Evolutionary conservation across 2,113 vertebrate genomes (phyloP), one percentile per base, ranked within the genome.

Genomic region (Crotalus helleri): DNA sequence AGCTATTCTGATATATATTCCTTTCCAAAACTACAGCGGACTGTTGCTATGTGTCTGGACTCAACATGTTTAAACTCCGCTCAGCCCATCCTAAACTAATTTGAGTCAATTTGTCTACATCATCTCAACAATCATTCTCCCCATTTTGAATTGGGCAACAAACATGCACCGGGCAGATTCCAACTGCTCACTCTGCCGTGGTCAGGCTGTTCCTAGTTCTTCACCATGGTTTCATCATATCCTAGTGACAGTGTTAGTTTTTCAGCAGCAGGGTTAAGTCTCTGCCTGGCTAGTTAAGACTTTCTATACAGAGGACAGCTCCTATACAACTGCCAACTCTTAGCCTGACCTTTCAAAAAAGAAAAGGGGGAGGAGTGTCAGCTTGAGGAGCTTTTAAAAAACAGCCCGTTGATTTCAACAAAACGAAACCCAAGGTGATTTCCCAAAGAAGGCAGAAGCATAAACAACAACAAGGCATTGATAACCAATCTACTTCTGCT

Each of bases 51-150:
- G 98, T 97, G 96, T 95, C 97, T 95, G 94, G 92, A 74, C 96
- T 95, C 96, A 96, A 97, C 97, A 96, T 96, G 96, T 97, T 97
- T 98, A 95, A 97, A 98, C 98, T 98, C 97, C 97, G 97, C 97
- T 94, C 96, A 97, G 97, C 97, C 97, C 97, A 93, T 97, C 97
- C 98, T 98, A 97, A 98, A 98, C 98, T 98, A 98, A 98, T 98
- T 98, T 98, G 97, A 97, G 97, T 98, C 98, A 98, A 98, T 98
- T 98, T 98, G 98, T 98, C 98, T 98, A 97, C 97, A 98, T 98
- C 97, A 97, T 95, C 97, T 94, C 96, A 97, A 98, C 97, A 98
- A 98, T 98, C 96, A 90, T 97, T 61, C 96, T 92, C 95, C 96
- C 96, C 96, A 87, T 97, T 97, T 96, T 96, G 97, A 97, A 93